Conservation (phyloP, 1,140 invertebrate species). For the Heliconius congener region DNA sequence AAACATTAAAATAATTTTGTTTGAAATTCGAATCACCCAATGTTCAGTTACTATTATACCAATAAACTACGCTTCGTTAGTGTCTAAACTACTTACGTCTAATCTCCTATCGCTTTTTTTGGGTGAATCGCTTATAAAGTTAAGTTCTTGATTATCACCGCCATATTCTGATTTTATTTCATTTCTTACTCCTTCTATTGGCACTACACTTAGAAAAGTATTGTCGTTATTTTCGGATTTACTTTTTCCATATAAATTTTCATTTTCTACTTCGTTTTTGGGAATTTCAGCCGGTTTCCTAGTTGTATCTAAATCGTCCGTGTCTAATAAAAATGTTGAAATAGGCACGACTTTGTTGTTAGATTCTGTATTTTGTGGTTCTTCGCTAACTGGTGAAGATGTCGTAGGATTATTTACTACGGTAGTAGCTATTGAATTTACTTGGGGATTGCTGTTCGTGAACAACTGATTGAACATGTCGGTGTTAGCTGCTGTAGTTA, state of each 20-base stretch:
- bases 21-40: conserved; percentile 36
- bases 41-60: neutral
- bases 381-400: conserved; percentile 18
- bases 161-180: conserved; percentile 53
- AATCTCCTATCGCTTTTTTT: conserved; percentile 74
- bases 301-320: conserved; percentile 64
- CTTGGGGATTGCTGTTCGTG: conserved; percentile 42
- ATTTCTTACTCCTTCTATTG: neutral
- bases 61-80: conserved; percentile 65
- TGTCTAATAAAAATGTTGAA: conserved; percentile 69
- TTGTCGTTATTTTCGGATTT: conserved; percentile 43
- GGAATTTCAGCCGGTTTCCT: conserved; percentile 39
- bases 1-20: neutral
- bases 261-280: conserved; percentile 35
- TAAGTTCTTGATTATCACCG: conserved; percentile 62
- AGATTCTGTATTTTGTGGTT: conserved; percentile 18
- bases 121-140: conserved; percentile 73
- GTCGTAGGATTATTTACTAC: conserved; percentile 20
- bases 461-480: conserved; percentile 44
- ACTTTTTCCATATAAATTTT: conserved; percentile 41
- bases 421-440: conserved; percentile 22
- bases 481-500: neutral
- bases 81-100: conserved; percentile 59
- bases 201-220: conserved; percentile 5
- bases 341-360: conserved; percentile 48